A percentile compares a stretch with the other conserved stretches of the same genome.
Conservation (phyloP, 1,140 invertebrate genomes). For the Schlechtendalia chinensis region DNA sequence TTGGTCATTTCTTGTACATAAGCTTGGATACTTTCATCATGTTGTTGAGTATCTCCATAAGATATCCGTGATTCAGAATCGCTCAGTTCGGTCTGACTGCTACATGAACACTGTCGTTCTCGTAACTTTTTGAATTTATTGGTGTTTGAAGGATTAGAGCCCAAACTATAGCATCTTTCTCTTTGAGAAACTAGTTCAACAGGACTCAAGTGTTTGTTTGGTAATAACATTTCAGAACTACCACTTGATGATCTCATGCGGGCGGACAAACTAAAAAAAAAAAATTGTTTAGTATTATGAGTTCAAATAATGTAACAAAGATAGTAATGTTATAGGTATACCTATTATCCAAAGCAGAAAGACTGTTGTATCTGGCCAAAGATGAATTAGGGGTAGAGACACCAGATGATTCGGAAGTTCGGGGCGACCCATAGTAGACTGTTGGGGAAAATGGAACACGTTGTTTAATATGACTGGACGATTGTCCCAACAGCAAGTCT, state of each 20-base stretch:
- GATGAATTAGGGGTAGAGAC: slow-evolving; percentile 56
- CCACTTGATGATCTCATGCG: slow-evolving; percentile 55
- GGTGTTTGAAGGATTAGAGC: slow-evolving; percentile 59
- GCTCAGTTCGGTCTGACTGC: slow-evolving; percentile 67
- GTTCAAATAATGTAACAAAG: background rate
- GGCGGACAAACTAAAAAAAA: slow-evolving; percentile 53
- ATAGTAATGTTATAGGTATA: background rate
- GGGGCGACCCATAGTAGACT: slow-evolving; percentile 54
- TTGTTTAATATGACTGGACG: slow-evolving; percentile 69
- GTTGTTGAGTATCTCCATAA: slow-evolving; percentile 56
- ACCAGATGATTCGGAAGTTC: slow-evolving; percentile 55
- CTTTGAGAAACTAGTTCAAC: slow-evolving; percentile 51
- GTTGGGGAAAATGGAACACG: slow-evolving; percentile 70
- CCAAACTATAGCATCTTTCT: slow-evolving; percentile 63
- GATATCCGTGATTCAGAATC: slow-evolving; percentile 48
- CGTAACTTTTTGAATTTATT: slow-evolving; percentile 55
- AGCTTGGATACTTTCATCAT: slow-evolving; percentile 62
- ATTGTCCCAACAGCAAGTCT: slow-evolving; percentile 69
- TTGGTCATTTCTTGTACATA: slow-evolving; percentile 74
- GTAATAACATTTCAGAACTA: slow-evolving; percentile 35
- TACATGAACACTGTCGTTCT: slow-evolving; percentile 66
- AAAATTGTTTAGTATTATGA: too few species aligned
- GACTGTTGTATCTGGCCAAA: slow-evolving; percentile 60
- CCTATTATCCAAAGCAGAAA: slow-evolving; percentile 59
- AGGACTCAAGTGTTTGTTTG: slow-evolving; percentile 26